These are phyloP conservation scores for Himantopus leucocephalus DNA, from an alignment of 2,113 vertebrate genomes.

Conservation along the genomic window DNA sequence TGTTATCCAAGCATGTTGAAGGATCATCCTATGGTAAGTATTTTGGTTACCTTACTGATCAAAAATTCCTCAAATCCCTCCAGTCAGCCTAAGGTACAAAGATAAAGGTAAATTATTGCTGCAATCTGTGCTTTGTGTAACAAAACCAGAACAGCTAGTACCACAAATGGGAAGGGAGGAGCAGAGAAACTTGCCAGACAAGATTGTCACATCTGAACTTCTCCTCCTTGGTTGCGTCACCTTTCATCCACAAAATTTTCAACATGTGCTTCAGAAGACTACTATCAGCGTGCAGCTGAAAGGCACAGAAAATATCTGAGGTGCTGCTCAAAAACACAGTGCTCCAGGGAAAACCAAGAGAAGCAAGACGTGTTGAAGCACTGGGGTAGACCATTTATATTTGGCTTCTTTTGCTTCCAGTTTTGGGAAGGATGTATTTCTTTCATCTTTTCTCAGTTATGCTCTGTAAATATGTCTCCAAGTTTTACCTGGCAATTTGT, in stretches of 20 bases:
- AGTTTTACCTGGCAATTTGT: neutral
- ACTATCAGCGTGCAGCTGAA: neutral
- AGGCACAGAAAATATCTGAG: neutral
- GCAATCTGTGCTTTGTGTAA: neutral
- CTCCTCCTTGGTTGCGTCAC: neutral
- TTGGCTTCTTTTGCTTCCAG: neutral
- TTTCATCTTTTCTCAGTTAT: neutral
- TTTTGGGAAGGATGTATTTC: neutral
- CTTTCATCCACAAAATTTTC: neutral
- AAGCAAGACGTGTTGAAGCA: neutral
- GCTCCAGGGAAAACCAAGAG: neutral
- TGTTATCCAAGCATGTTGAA: constrained; percentile 88
- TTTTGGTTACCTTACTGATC: neutral
- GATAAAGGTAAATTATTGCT: neutral
- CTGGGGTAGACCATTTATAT: neutral
- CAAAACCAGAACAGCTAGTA: neutral
- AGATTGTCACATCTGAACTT: neutral
- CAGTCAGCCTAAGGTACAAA: neutral
- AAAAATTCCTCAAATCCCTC: neutral
- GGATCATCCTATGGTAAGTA: constrained; percentile 86
- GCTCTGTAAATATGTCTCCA: neutral
- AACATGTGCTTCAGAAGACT: neutral
- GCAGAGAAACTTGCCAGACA: constrained; percentile 1
- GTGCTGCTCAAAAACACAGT: neutral
- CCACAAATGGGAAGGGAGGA: constrained; percentile 3